Evolutionary conservation across 2,888 invertebrate genomes (phyloP).

Genomic region (Helicoverpa assulta): DNA sequence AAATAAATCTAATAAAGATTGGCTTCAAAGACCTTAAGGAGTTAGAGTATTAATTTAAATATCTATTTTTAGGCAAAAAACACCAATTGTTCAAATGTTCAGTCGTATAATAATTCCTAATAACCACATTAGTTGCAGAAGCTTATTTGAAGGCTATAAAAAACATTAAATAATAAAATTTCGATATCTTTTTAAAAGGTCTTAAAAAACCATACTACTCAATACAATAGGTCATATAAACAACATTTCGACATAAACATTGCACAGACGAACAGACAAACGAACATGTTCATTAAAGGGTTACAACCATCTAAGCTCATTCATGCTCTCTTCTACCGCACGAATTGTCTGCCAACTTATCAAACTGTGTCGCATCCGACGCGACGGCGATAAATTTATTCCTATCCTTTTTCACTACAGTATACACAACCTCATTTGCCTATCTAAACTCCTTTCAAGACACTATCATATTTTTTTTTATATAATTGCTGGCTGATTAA

Average conservation of each 20-base stretch:
- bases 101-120: too few species aligned
- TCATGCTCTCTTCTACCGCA: constrained; percentile 79
- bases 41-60: too few species aligned
- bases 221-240: constrained; percentile 9
- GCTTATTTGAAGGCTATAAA: too few species aligned
- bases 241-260: constrained; percentile 35
- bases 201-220: too few species aligned
- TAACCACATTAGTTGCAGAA: too few species aligned
- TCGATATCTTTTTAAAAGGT: not conserved
- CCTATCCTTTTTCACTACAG: constrained; percentile 85
- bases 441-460: constrained; percentile 47
- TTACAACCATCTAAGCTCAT: constrained; percentile 81
- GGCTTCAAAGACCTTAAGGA: too few species aligned
- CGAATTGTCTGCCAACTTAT: constrained; percentile 82
- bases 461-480: not conserved
- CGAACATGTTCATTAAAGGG: constrained; percentile 79
- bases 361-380: constrained; percentile 76
- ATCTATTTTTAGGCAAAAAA: too few species aligned
- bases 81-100: too few species aligned
- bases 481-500: constrained; percentile 15
- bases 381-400: constrained; percentile 88
- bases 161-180: constrained; percentile 1
- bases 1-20: not conserved
- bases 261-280: constrained; percentile 72
- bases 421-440: constrained; percentile 75